Percentiles rank a stretch among this genome's conserved stretches.
phyloP scores from a whole-genome alignment of 2,888 invertebrate species.

The Pherbina coryleti region DNA sequence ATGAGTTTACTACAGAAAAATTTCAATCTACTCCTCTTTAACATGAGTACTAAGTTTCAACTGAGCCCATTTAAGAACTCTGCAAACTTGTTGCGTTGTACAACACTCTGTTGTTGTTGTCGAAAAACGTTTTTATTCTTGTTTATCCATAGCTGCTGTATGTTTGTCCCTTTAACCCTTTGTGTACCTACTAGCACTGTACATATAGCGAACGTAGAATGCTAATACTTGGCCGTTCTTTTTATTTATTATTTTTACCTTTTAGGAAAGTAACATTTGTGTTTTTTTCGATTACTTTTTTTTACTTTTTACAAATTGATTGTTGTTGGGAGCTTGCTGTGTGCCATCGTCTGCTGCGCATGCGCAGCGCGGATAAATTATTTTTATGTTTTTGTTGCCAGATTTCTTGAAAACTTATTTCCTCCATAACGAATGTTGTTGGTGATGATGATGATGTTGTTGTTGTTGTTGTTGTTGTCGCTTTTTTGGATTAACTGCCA shows the following conservation, averaged over 20 bases:
- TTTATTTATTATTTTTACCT: not conserved
- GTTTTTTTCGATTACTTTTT: not conserved
- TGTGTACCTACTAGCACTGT: not conserved
- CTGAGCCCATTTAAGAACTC: too few species aligned
- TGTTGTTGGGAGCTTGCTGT: slow-evolving; percentile 17
- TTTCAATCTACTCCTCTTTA: too few species aligned
- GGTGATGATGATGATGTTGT: not conserved
- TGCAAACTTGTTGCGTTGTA: too few species aligned
- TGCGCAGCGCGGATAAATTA: slow-evolving; percentile 13
- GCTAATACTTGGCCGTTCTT: not conserved
- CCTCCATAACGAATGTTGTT: not conserved
- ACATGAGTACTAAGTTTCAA: too few species aligned
- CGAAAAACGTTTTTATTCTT: too few species aligned
- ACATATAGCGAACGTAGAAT: not conserved
- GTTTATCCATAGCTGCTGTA: too few species aligned
- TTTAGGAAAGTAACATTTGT: slow-evolving; percentile 1
- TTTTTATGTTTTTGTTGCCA: slow-evolving; percentile 12
- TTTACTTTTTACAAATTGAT: slow-evolving; percentile 1
- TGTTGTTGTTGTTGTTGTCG: slow-evolving; percentile 12
- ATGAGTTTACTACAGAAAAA: too few species aligned
- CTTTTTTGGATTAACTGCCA: slow-evolving; percentile 6
- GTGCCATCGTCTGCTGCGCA: slow-evolving; percentile 4
- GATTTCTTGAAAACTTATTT: not conserved
- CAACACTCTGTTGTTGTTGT: not conserved
- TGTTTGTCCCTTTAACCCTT: not conserved